Percentiles rank a stretch among this genome's conserved stretches.
Evolutionary conservation across 2,888 invertebrate species (phyloP).

Genomic region (Andrena dorsata): DNA sequence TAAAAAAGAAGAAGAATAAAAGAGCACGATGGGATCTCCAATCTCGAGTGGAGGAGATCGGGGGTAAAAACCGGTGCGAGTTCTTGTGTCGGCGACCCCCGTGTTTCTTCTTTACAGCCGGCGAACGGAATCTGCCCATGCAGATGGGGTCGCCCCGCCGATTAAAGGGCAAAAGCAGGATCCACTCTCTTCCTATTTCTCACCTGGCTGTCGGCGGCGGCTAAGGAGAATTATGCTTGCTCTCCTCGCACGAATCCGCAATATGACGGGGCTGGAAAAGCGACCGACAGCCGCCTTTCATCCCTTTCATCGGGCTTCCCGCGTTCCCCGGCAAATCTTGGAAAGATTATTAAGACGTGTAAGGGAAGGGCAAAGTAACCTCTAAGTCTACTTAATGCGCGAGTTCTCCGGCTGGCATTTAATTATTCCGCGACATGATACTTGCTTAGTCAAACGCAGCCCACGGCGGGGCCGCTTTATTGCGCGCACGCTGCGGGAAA

Average conservation of each 20-base stretch:
- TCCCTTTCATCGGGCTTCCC: conserved; percentile 46
- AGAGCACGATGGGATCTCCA: background rate
- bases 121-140: conserved; percentile 23
- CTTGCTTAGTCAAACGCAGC: conserved; percentile 42
- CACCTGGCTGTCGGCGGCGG: background rate
- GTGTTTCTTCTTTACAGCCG: background rate
- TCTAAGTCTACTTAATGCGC: conserved; percentile 60
- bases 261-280: conserved; percentile 44
- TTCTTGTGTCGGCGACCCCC: background rate
- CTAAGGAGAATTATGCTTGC: conserved; percentile 25
- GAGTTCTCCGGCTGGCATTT: conserved; percentile 57
- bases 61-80: background rate
- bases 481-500: conserved; percentile 18
- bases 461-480: conserved; percentile 21
- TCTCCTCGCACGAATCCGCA: conserved; percentile 39
- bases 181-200: conserved; percentile 10
- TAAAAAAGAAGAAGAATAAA: background rate
- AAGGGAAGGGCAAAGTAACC: conserved; percentile 61
- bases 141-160: conserved; percentile 39
- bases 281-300: conserved; percentile 37
- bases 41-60: conserved; percentile 4
- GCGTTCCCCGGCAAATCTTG: conserved; percentile 48
- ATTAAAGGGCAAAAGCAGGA: conserved; percentile 50
- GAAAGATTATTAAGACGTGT: conserved; percentile 67
- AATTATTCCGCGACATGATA: conserved; percentile 62